phyloP scores from a whole-genome alignment of 2,888 invertebrate genomes.

The Anticlea derivata region DNA sequence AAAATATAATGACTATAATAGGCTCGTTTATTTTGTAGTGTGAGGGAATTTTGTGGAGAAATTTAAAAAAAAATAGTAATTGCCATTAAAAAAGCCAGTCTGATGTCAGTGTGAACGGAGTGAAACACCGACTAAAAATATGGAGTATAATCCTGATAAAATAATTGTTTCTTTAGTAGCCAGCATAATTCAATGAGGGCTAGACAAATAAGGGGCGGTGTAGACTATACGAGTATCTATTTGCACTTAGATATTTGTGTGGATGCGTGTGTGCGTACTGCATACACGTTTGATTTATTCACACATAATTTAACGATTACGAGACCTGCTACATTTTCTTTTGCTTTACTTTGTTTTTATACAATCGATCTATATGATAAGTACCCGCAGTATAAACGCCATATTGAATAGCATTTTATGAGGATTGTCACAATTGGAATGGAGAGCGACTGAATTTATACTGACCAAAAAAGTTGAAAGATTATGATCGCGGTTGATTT shows the following conservation, averaged over 20 bases:
- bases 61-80: too few relatives aligned
- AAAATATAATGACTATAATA: too few relatives aligned
- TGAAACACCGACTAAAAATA: too few relatives aligned
- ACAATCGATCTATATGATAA: slow-evolving; percentile 51
- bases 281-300: slow-evolving; percentile 56
- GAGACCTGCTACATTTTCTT: slow-evolving; percentile 50
- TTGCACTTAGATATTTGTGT: not conserved
- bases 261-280: slow-evolving; percentile 23
- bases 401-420: slow-evolving; percentile 43
- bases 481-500: slow-evolving; percentile 14
- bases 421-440: slow-evolving; percentile 30
- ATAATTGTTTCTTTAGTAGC: too few relatives aligned
- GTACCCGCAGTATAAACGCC: slow-evolving; percentile 48
- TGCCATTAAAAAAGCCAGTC: too few relatives aligned
- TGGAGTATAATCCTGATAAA: too few relatives aligned
- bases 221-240: not conserved
- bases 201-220: not conserved
- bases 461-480: slow-evolving; percentile 14
- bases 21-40: too few relatives aligned
- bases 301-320: slow-evolving; percentile 54
- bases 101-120: too few relatives aligned
- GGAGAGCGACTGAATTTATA: slow-evolving; percentile 27
- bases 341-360: slow-evolving; percentile 47
- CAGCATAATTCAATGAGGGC: not conserved
- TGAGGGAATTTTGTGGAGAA: too few relatives aligned